Base-by-base conservation (phyloP, 2,797 vertebrate species). In the Manis pentadactyla region DNA sequence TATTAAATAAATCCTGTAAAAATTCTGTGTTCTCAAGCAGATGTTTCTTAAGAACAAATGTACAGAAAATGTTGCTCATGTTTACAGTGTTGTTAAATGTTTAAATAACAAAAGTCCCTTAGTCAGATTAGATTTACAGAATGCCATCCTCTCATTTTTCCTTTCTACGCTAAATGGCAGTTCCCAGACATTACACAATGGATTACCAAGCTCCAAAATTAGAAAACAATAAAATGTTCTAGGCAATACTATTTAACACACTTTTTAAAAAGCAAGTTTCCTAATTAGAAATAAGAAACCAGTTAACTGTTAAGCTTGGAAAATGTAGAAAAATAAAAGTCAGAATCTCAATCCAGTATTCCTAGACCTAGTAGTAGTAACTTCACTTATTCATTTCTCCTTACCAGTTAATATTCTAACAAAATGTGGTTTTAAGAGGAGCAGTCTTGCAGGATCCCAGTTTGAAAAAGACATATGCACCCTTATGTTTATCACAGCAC, bases 1-100 rank as follows among this genome's bases (percentile, higher is more conserved):
- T 99, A 98, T 98, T 98, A 98, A 99, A 98, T 99, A 99, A 99
- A 99, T 99, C 98, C 98, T 98, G 87, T 98, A 87, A 97, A 98
- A 98, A 98, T 95, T 95, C 79, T 96, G 63, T 98, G 94, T 96
- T 96, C 98, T 98, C 93, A 98, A 95, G 55, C 23, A 82, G 63
- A 49, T 57, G 13, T 92, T 89, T 96, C 51, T 90, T 91, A 77
- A 68, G 39, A 66, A 81, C 31, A 95, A 90, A 10, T 78, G 7
- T 74, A 29, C 7, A 90, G 71, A 91, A 83, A 89, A 49, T 63
- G 23, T 64, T 81, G 69, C 39, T 85, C 42, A 46, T 95, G 73
- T 93, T 94, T 94, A 53, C 17, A 64, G 5, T 90, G 29, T 74
- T 83, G 79, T 21, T 79, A 74, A 55, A 88, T 86, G 37, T 83